Percentiles rank a stretch among this genome's conserved stretches.
These are phyloP conservation scores for Eueremaeus valkanovi DNA, from an alignment of 2,888 invertebrate genomes.

Conservation along the genomic window DNA sequence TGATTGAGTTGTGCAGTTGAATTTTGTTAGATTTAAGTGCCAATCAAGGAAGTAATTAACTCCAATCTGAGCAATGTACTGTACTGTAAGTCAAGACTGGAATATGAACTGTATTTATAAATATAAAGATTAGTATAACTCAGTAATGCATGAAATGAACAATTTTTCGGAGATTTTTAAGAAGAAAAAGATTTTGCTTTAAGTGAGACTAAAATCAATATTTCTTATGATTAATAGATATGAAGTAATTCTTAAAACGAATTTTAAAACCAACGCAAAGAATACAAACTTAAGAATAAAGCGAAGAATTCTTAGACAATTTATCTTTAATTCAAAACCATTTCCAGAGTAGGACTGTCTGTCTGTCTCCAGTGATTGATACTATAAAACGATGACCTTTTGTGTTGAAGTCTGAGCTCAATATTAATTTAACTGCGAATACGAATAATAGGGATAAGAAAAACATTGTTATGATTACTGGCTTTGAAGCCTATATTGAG, in stretches of 20 bases:
- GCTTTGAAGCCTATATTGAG: too few relatives aligned
- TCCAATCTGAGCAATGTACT: too few relatives aligned
- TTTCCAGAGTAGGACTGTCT: not conserved
- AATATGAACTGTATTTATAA: too few relatives aligned
- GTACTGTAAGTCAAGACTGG: too few relatives aligned
- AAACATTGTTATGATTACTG: not conserved
- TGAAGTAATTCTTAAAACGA: not conserved
- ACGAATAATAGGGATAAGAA: not conserved
- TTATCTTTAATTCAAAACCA: slow-evolving; percentile 9
- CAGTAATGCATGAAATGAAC: not conserved
- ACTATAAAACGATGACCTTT: slow-evolving; percentile 7
- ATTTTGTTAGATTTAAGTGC: too few relatives aligned
- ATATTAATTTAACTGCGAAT: slow-evolving; percentile 9
- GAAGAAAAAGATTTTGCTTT: too few relatives aligned
- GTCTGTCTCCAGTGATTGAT: slow-evolving; percentile 13
- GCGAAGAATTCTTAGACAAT: not conserved
- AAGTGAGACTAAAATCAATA: not conserved
- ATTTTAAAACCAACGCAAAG: not conserved
- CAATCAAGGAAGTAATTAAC: too few relatives aligned
- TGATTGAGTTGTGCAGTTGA: too few relatives aligned
- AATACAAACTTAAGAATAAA: not conserved
- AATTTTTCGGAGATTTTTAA: not conserved
- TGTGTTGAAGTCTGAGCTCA: not conserved
- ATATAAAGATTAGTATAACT: too few relatives aligned
- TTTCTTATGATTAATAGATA: slow-evolving; percentile 2